These are phyloP conservation scores for Halichoeres trimaculatus DNA, from an alignment of 2,113 vertebrate species.

Conservation along the genomic window DNA sequence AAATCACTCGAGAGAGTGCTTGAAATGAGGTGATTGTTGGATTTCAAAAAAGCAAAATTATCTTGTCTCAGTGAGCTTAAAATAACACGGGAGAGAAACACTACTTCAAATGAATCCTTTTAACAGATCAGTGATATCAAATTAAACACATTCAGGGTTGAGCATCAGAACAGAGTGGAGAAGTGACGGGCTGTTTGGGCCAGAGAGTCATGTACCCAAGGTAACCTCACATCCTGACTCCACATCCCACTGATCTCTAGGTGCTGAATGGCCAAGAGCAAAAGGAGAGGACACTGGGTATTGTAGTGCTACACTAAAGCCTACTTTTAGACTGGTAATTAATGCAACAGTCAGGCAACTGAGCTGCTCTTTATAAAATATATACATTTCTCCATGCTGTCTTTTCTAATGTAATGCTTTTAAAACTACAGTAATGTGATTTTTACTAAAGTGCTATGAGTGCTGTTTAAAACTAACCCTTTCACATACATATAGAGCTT, in stretches of 20 bases:
- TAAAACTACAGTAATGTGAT: not conserved
- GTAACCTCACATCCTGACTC: constrained; percentile 95
- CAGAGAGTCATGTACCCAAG: constrained; percentile 99
- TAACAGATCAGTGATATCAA: constrained; percentile 49
- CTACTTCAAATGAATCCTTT: constrained; percentile 28
- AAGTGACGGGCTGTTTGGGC: constrained; percentile 90
- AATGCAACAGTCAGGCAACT: too few species aligned
- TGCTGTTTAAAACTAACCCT: constrained; percentile 11
- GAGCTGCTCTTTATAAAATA: not conserved
- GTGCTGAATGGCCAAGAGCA: constrained; percentile 87
- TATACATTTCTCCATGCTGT: not conserved
- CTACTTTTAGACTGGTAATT: not conserved
- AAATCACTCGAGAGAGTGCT: constrained; percentile 45
- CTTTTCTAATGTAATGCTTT: not conserved
- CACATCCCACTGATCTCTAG: constrained; percentile 93
- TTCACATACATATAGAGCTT: constrained; percentile 4
- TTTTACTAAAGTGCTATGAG: not conserved
- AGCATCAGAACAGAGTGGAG: constrained; percentile 35
- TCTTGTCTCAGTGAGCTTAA: constrained; percentile 39
- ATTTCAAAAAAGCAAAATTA: constrained; percentile 55
- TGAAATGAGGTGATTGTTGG: constrained; percentile 54
- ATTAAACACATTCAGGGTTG: constrained; percentile 47
- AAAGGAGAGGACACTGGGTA: constrained; percentile 77
- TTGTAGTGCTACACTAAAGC: not conserved
- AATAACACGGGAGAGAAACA: constrained; percentile 43